Conservation (phyloP, 2,797 vertebrate species). For the Pseudotriccus pelzelni region DNA sequence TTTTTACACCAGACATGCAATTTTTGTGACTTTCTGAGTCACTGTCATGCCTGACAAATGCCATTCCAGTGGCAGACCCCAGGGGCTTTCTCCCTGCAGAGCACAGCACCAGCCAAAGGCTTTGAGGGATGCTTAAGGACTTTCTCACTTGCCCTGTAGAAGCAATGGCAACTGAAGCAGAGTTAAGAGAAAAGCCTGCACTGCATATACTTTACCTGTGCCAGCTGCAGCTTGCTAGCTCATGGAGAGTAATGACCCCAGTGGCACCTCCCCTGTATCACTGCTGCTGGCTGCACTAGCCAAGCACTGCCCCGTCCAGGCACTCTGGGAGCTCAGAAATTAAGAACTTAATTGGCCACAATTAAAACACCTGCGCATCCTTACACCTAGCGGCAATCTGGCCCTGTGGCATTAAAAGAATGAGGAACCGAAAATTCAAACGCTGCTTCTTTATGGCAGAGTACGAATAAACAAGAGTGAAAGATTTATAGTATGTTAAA, state of each 20-base stretch:
- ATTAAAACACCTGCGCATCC: background rate
- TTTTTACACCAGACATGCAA: background rate
- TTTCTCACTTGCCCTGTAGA: background rate
- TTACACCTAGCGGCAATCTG: background rate
- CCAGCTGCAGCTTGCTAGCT: background rate
- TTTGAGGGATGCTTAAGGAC: background rate
- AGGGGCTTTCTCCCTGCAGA: background rate
- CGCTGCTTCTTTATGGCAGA: background rate
- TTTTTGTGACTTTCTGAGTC: background rate
- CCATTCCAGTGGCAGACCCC: background rate
- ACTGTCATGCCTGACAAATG: background rate
- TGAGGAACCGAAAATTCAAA: background rate
- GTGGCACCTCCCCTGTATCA: background rate
- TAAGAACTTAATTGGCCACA: background rate
- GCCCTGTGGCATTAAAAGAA: background rate
- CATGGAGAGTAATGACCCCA: background rate
- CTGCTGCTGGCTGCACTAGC: background rate
- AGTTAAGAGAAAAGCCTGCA: background rate
- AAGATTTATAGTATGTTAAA: conserved; percentile 28
- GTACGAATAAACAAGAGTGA: conserved; percentile 23
- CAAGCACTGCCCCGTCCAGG: background rate
- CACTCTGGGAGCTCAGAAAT: background rate
- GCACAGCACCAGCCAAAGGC: background rate
- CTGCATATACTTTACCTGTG: background rate
- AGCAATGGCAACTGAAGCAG: background rate